Base-by-base conservation (phyloP, 2,797 vertebrate species). In the Pagetopsis macropterus region DNA sequence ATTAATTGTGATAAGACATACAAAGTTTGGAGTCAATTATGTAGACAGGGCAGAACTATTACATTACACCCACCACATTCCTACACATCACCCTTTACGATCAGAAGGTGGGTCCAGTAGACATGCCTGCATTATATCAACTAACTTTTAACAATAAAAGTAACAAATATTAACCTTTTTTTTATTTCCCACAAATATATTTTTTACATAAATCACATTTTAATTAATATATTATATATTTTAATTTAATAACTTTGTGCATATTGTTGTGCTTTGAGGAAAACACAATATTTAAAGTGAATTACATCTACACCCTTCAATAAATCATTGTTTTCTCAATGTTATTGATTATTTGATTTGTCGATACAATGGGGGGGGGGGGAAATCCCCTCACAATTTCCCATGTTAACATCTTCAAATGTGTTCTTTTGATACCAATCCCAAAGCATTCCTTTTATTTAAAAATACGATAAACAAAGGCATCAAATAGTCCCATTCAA, bases 11-110 rank as follows among this genome's bases (percentile, higher is more conserved):
- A 90, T 90, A 89, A 87, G 79, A 64, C 23, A 84, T 65, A 72
- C 87, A 90, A 88, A 92, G 88, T 88, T 90, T 84, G 72, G 23
- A 65, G 70, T 46, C 49, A 68, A 69, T 70, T 67, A 69, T 79
- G 46, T 56, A 45, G 45, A 48, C 56, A 46, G 33, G 27, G 4
- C 4, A 5, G 27, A 27, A 5, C 5, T 72, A 67, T 73, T 56
- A 31, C 37, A 45, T 74, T 75, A 62, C 56, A 62, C 64, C 50
- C 54, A 64, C 61, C 37, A 41, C 31, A 17, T 65, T 72, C 41
- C 55, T 33, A 65, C 9, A 1, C 3, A 62, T 23, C n/a, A 7
- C 0, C 59, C 10, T 33, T 31, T 27, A 4, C 65, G 66, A 61
- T 17, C 13, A n/a, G 31, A 23, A 33, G 10, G n/a, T 31, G 9